These are phyloP conservation scores for Phyllostomus discolor DNA, from an alignment of 2,113 vertebrate genomes.

Conservation along the genomic window DNA sequence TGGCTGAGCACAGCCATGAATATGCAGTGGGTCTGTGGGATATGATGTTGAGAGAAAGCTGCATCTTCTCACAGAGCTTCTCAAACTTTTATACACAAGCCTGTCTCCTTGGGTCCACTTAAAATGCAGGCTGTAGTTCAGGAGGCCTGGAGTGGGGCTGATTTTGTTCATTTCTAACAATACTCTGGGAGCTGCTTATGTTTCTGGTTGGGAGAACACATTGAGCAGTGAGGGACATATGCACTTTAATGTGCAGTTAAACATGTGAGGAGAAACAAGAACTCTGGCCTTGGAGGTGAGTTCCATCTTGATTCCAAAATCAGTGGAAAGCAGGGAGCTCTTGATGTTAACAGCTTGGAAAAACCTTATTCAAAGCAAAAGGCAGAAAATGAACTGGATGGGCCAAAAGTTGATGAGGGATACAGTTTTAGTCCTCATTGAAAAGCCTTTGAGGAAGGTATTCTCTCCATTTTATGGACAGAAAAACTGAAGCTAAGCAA, in stretches of 20 bases:
- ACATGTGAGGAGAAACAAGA: background rate
- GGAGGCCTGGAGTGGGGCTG: background rate
- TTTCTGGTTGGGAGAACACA: background rate
- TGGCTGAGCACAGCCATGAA: background rate
- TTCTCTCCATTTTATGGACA: background rate
- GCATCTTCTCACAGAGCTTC: background rate
- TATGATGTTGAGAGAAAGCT: background rate
- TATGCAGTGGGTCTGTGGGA: background rate
- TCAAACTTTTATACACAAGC: background rate
- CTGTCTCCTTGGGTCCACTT: no score
- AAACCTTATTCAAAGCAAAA: background rate
- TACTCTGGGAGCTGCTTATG: background rate
- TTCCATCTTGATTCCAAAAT: background rate
- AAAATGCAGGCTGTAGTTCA: background rate
- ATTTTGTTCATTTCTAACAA: background rate
- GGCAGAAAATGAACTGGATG: accelerated
- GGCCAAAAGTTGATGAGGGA: background rate
- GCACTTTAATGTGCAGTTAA: background rate
- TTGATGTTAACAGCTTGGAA: background rate
- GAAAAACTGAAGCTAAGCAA: background rate
- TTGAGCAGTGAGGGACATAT: background rate
- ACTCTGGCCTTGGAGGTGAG: background rate
- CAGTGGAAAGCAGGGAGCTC: background rate
- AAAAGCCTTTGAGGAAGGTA: background rate
- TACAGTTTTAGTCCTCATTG: background rate